Evolutionary conservation across 2,113 vertebrate species (phyloP).

Genomic region (Mionectes macconnelli): DNA sequence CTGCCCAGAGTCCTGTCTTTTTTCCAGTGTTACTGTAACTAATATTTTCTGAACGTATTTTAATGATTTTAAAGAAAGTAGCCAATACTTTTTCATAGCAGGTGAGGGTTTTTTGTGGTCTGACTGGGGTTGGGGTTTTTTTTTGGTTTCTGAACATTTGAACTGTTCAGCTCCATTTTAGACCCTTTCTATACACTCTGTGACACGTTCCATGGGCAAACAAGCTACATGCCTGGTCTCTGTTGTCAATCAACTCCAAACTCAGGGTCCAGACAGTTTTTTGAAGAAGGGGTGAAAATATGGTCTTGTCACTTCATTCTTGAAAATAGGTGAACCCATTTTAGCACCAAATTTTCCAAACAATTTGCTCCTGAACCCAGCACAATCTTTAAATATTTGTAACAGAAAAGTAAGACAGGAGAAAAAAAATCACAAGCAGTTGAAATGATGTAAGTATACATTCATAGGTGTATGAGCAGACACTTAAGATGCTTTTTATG

Average conservation of each 20-base stretch:
- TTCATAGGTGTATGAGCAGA: not conserved
- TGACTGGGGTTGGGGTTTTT: not conserved
- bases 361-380: not conserved
- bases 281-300: not conserved
- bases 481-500: not conserved
- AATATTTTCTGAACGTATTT: not conserved
- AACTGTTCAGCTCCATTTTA: not conserved
- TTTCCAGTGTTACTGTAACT: not conserved
- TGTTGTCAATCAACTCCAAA: not conserved
- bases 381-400: not conserved
- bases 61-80: not conserved
- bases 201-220: not conserved
- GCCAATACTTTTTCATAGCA: not conserved
- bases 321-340: not conserved
- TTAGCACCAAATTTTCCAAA: slow-evolving; percentile 17
- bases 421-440: not conserved
- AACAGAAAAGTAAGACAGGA: not conserved
- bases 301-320: not conserved
- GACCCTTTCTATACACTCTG: not conserved
- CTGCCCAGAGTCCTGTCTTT: not conserved
- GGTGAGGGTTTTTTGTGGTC: not conserved
- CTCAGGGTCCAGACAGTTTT: not conserved
- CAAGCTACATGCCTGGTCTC: not conserved
- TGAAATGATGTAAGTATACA: not conserved
- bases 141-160: not conserved